phyloP scores from a whole-genome alignment of 2,113 vertebrate genomes.

The Bungarus multicinctus region DNA sequence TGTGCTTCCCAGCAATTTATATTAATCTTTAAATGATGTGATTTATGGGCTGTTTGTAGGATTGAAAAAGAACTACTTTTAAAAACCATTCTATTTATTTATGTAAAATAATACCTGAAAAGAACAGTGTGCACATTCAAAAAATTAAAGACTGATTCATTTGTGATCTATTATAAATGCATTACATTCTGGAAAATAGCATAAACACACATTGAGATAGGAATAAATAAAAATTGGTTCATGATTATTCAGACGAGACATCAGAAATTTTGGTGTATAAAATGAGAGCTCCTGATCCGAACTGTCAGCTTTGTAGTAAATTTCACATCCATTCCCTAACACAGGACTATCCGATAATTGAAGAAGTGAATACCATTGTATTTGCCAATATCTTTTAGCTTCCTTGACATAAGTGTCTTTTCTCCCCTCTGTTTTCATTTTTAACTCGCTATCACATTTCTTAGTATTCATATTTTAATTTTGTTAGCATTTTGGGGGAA shows the following conservation, averaged over 20 bases:
- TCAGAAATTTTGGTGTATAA: not conserved
- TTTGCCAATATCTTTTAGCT: not conserved
- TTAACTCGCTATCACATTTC: not conserved
- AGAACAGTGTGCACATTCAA: not conserved
- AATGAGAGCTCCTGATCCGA: not conserved
- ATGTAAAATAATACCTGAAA: not conserved
- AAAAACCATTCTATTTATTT: not conserved
- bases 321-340: not conserved
- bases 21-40: not conserved
- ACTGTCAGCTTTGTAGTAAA: not conserved
- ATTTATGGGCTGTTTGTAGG: not conserved
- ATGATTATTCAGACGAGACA: not conserved
- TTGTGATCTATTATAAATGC: not conserved
- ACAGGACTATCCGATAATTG: not conserved
- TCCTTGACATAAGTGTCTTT: not conserved
- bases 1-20: not conserved
- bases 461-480: not conserved
- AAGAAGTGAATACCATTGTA: not conserved
- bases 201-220: not conserved
- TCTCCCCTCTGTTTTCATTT: not conserved
- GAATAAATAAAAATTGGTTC: not conserved
- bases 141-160: not conserved
- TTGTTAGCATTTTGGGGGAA: not conserved
- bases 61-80: not conserved
- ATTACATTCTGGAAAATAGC: not conserved